Conservation (phyloP, 2,888 invertebrate genomes). For the Lypha dubia region DNA sequence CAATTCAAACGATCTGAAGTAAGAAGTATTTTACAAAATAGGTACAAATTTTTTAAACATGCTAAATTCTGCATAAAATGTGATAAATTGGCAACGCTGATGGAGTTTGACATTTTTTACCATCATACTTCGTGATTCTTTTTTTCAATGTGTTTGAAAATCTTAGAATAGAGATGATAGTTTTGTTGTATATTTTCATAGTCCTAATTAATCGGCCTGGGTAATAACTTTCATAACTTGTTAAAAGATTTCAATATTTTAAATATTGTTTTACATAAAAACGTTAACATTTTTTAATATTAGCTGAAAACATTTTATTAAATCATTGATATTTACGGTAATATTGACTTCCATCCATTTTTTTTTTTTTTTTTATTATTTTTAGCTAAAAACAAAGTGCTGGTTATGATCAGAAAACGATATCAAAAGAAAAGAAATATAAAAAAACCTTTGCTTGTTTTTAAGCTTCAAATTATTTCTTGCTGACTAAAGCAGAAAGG, state of each 20-base stretch:
- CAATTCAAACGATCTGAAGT: too few species aligned
- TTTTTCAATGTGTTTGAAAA: too few species aligned
- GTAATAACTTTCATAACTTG: too few species aligned
- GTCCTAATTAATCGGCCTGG: too few species aligned
- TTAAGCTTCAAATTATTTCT: neutral
- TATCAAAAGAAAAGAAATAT: constrained; percentile 12
- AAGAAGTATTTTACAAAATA: too few species aligned
- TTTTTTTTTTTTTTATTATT: constrained; percentile 12
- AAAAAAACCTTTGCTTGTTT: constrained; percentile 8
- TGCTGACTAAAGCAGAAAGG: constrained; percentile 57
- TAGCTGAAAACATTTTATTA: neutral
- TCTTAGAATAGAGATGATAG: too few species aligned
- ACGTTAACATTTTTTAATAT: neutral
- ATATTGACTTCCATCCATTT: constrained; percentile 32
- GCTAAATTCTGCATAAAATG: too few species aligned
- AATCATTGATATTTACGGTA: neutral
- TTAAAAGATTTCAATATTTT: constrained; percentile 4
- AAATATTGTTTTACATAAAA: neutral
- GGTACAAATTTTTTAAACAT: too few species aligned
- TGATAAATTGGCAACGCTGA: too few species aligned
- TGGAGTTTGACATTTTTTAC: too few species aligned
- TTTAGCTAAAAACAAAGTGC: neutral
- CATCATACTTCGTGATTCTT: too few species aligned
- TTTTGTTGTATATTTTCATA: too few species aligned
- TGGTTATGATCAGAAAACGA: constrained; percentile 24